Evolutionary conservation across 2,113 vertebrate genomes (phyloP), one percentile per base, ranked within the genome.

Genomic region (Glaucomys volans): DNA sequence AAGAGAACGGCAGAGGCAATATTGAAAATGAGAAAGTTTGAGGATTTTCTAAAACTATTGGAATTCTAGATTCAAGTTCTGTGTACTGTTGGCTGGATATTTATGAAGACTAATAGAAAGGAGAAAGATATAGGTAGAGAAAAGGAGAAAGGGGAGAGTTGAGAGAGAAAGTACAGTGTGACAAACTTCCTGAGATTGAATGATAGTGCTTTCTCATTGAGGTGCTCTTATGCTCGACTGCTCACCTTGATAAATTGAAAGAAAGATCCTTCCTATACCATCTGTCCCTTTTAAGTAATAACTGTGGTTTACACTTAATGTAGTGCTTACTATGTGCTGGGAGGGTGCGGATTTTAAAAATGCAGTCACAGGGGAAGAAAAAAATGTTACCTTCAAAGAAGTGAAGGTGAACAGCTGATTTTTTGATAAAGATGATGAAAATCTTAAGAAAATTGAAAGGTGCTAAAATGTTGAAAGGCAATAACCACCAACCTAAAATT

Each of bases 331-430:
- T 26, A 4, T 28, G 59, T 62, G 35, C 54, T 57, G 20, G 54
- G 54, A 57, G 54, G 18, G 54, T 57, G 54, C 1, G 50, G 81
- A 76, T 44, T 0, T 40, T 74, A 44, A 40, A 86, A 85, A 62
- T 62, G 32, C 18, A 57, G 8, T 16, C 4, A 16, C 18, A 2
- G 10, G 5, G 16, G 50, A 0, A n/a, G 64, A 75, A 52, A 0
- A 0, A 5, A 2, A 67, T 20, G 44, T 76, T 32, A 32, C 6
- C 6, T 52, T 75, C n/a, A 75, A 42, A 87, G 8, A 37, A 67
- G 8, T 50, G 30, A 95, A 88, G 57, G 14, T 13, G 57, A 37
- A 92, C 18, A 22, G 8, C 52, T 37, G 37, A 72, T 7, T 50
- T 64, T 52, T 86, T 52, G n/a, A 13, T 77, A 59, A 47, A 75